Conservation (phyloP, 2,888 invertebrate genomes). For the Pterostichus madidus region DNA sequence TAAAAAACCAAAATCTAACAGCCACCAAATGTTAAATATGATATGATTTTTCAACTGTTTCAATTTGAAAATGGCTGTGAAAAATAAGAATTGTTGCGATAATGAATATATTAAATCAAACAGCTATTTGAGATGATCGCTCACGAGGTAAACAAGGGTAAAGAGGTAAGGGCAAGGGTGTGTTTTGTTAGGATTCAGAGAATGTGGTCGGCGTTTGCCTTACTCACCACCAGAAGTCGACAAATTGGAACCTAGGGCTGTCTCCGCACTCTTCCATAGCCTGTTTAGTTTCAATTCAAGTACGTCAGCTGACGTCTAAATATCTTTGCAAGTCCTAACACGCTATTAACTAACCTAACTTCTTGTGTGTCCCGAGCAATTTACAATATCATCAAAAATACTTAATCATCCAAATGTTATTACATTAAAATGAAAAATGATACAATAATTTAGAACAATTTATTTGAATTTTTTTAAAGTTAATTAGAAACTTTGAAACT, state of each 20-base stretch:
- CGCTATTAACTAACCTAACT: slow-evolving; percentile 59
- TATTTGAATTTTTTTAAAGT: slow-evolving; percentile 3
- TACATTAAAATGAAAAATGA: slow-evolving; percentile 41
- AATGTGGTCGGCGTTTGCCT: slow-evolving; percentile 68
- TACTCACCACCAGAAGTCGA: slow-evolving; percentile 77
- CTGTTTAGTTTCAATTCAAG: slow-evolving; percentile 76
- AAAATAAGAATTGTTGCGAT: neutral
- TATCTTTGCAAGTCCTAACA: slow-evolving; percentile 61
- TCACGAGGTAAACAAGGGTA: slow-evolving; percentile 48
- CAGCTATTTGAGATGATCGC: slow-evolving; percentile 53
- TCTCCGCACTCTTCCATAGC: slow-evolving; percentile 77
- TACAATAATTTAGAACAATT: slow-evolving; percentile 9
- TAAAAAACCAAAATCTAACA: neutral
- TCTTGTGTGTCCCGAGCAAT: slow-evolving; percentile 36
- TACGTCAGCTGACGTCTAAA: slow-evolving; percentile 66
- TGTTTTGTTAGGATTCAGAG: slow-evolving; percentile 64
- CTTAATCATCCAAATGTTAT: slow-evolving; percentile 24
- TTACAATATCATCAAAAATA: slow-evolving; percentile 30
- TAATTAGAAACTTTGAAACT: slow-evolving; percentile 9
- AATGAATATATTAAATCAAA: slow-evolving; percentile 39
- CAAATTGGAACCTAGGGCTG: slow-evolving; percentile 76
- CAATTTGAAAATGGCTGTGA: slow-evolving; percentile 17
- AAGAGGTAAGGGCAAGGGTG: slow-evolving; percentile 56
- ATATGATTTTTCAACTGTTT: slow-evolving; percentile 5
- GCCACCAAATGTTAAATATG: neutral